Conservation (phyloP, 1,140 invertebrate genomes). For the Tetragonula clypearis region DNA sequence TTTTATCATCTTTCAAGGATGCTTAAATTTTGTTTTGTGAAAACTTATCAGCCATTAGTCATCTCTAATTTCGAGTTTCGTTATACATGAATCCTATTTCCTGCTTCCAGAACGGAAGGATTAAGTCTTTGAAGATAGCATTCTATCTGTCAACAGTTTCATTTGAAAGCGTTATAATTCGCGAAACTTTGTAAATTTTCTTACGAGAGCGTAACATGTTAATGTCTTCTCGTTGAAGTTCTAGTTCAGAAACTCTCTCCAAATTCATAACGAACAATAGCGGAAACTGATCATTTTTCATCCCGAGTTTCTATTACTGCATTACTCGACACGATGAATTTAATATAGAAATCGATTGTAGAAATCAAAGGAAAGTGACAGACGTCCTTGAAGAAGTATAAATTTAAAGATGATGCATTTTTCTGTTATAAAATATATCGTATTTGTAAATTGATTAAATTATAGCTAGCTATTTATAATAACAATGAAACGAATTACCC, state of each 20-base stretch:
- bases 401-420: background rate
- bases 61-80: background rate
- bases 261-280: background rate
- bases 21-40: background rate
- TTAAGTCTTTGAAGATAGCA: constrained; percentile 13
- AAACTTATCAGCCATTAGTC: constrained; percentile 14
- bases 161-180: background rate
- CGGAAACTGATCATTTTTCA: background rate
- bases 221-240: background rate
- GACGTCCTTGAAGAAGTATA: no score
- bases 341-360: no score
- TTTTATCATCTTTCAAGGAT: background rate
- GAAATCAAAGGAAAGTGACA: no score
- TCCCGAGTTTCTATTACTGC: background rate
- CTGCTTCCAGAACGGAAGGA: background rate
- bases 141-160: background rate
- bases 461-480: background rate
- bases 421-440: background rate
- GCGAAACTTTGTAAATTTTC: background rate
- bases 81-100: background rate
- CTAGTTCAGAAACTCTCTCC: background rate
- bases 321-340: background rate
- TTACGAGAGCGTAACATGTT: background rate
- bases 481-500: background rate
- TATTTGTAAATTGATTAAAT: background rate